Conservation (phyloP, 2,113 vertebrate species). For the Ammodramus savannarum region DNA sequence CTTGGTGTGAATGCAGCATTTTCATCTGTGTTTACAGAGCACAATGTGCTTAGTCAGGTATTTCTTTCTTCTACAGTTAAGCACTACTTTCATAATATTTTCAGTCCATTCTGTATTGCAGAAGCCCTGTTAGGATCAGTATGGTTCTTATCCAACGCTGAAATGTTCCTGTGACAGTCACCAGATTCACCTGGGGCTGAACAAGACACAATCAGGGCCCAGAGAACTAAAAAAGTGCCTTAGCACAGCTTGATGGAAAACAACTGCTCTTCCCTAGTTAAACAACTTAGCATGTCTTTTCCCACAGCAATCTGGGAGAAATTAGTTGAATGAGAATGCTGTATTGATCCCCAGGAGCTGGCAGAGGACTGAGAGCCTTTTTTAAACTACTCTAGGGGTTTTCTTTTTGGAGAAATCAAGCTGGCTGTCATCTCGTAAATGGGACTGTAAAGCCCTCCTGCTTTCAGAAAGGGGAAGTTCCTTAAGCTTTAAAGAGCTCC, state of each 20-base stretch:
- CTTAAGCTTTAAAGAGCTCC: conserved; percentile 1
- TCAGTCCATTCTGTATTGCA: background rate
- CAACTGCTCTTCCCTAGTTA: background rate
- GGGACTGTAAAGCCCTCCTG: background rate
- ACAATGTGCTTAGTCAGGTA: background rate
- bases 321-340: background rate
- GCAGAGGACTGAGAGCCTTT: background rate
- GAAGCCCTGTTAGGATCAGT: background rate
- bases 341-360: background rate
- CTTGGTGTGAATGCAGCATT: background rate
- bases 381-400: background rate
- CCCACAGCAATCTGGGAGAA: background rate
- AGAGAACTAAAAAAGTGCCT: background rate
- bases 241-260: background rate
- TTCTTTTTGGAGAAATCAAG: background rate
- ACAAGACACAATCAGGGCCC: background rate
- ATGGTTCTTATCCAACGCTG: background rate
- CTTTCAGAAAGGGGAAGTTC: background rate
- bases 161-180: background rate
- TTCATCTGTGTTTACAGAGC: background rate
- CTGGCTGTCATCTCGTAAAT: background rate
- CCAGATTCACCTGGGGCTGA: background rate
- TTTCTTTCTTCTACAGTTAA: background rate
- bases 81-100: background rate
- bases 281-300: background rate